These are phyloP conservation scores for Villa cingulata DNA, from an alignment of 2,888 invertebrate genomes.

Conservation along the genomic window DNA sequence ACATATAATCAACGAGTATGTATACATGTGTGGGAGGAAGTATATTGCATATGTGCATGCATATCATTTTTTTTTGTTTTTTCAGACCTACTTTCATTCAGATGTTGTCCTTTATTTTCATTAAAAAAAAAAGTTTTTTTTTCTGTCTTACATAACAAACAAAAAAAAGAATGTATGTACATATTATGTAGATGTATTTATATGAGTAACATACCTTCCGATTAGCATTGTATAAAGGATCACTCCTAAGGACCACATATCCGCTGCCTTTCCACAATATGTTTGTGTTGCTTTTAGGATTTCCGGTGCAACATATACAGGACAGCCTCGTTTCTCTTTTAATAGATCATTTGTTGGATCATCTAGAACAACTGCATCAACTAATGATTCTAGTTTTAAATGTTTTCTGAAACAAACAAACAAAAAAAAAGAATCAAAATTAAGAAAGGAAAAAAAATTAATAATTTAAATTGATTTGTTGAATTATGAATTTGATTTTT, in stretches of 20 bases:
- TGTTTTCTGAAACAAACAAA: constrained; percentile 54
- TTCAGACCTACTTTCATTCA: too few species aligned
- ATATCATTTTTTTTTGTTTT: too few species aligned
- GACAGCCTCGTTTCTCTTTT: constrained; percentile 82
- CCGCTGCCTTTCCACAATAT: constrained; percentile 78
- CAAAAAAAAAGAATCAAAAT: neutral
- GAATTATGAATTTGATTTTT: too few species aligned
- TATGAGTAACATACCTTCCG: constrained; percentile 63
- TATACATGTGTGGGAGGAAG: too few species aligned
- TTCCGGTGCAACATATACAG: constrained; percentile 90
- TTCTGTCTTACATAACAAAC: too few species aligned
- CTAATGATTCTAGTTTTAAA: constrained; percentile 72
- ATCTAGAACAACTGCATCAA: constrained; percentile 78
- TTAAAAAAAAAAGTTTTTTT: too few species aligned
- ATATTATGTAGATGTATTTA: neutral
- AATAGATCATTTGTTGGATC: constrained; percentile 67
- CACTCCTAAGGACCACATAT: constrained; percentile 86
- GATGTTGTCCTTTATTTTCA: too few species aligned
- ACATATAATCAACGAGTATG: too few species aligned
- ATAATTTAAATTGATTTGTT: too few species aligned
- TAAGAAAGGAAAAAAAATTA: too few species aligned
- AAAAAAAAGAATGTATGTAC: too few species aligned
- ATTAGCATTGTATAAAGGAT: constrained; percentile 88
- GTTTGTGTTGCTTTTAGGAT: constrained; percentile 61
- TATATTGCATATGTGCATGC: too few species aligned